Base-by-base conservation (phyloP, 1,140 invertebrate genomes). In the Ceratosolen solmsi region DNA sequence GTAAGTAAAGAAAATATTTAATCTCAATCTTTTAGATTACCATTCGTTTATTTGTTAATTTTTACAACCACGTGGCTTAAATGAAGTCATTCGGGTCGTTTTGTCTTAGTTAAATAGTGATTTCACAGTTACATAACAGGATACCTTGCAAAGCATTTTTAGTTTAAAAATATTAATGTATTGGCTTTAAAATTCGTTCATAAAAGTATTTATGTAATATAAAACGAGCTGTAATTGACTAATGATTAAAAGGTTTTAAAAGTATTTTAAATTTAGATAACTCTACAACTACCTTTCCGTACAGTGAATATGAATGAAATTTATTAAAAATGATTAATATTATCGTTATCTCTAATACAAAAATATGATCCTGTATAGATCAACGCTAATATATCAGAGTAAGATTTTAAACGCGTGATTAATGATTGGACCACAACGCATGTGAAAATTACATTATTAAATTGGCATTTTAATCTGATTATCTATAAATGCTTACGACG, bases 1-100 rank as follows among this genome's bases (percentile, higher is more conserved):
- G 20, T 68, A 68, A 68, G 13, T 38, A n/a, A 38, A n/a, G 33
- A 68, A 68, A 68, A 68, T 68, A 68, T 38, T 38, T 68, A n/a
- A 68, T 38, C 63, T 38, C 11, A n/a, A 38, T 68, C 33, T 20
- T 38, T 68, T 68, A 7, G 0, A 38, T 65, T 33, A 65, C 22
- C 36, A 38, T 30, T 63, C 63, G 36, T 36, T 33, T 36, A 36
- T 68, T 65, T 65, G 1, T 63, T 63, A 33, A 68, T 38, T 68
- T 68, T 38, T 38, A 33, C 63, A 38, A 36, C 20, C 60, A 36
- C 25, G 36, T 20, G 17, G 13, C 17, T 27, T 20, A 65, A 17
- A 1, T 65, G 33, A 17, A 65, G 30, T 33, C 51, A 36, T 11
- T 65, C 27, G n/a, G 8, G 15, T 65, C 30, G 60, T 65, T 36